Conservation (phyloP, 2,113 vertebrate species). For the Tylochromis polylepis region DNA sequence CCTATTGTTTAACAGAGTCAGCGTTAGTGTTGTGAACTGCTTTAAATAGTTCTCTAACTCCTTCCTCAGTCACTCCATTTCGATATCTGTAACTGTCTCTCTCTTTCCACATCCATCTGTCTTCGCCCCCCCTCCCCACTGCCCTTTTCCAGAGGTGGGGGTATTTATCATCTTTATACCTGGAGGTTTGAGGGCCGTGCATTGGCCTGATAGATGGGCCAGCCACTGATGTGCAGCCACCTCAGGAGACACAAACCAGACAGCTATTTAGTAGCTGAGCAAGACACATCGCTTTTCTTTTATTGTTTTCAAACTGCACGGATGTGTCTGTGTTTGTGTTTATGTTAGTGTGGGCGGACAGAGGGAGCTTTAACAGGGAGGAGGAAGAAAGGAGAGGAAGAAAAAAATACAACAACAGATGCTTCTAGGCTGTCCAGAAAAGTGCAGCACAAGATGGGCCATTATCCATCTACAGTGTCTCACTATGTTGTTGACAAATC, state of each 20-base stretch:
- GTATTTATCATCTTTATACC: conserved; percentile 75
- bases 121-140: neutral
- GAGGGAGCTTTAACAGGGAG: conserved; percentile 9
- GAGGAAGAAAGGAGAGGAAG: conserved; percentile 7
- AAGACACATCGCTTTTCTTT: conserved; percentile 77
- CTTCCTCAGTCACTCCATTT: conserved; percentile 31
- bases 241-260: conserved; percentile 72
- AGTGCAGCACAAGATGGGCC: conserved; percentile 58
- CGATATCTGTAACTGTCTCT: conserved; percentile 33
- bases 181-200: conserved; percentile 62
- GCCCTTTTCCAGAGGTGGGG: conserved; percentile 43
- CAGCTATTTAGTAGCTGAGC: conserved; percentile 77
- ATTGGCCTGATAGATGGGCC: conserved; percentile 71
- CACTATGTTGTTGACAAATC: conserved; percentile 70
- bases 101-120: conserved; percentile 40
- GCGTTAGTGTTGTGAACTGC: neutral
- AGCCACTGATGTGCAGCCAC: conserved; percentile 73
- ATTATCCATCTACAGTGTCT: conserved; percentile 68
- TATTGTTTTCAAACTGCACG: conserved; percentile 71
- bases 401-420: conserved; percentile 46
- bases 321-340: neutral
- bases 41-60: neutral
- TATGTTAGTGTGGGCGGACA: neutral
- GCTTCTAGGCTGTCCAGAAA: conserved; percentile 43
- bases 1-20: neutral